Base-by-base conservation (phyloP, 2,888 invertebrate genomes). In the Amblyjoppa proteus region DNA sequence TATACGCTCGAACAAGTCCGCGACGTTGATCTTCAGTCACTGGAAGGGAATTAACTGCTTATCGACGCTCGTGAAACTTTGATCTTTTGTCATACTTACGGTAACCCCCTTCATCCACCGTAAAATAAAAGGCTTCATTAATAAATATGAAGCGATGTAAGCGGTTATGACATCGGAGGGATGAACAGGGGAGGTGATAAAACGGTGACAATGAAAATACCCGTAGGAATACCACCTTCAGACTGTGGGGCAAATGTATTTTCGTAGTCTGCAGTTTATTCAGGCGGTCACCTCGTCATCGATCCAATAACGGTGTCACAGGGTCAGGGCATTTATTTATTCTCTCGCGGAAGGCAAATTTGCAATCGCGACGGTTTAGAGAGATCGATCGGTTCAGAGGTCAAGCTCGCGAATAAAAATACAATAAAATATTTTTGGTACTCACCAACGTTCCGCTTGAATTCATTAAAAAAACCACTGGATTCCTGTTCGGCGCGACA, bases 1-100 rank as follows among this genome's bases (percentile, higher is more conserved):
- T 31, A 3, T 76, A 69, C 31, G 28, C 7, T n/a, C 70, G 38
- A 41, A 28, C 28, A 34, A 31, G 64, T 64, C 34, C 31, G 34
- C 34, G 6, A 31, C 64, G 64, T 68, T 61, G 87, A 84, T 81
- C 87, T 84, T 88, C 84, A 45, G 51, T 78, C 73, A 58, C 20
- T 73, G 69, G 70, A 70, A 73, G 73, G 41, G 20, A 49, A 53
- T 66, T 73, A 53, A 66, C 38, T 53, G 51, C 38, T 80, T 20
- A 64, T 64, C 31, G 64, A 64, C 64, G 34, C 34, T 64, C 25
- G 13, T 34, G 28, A 13, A 64, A 64, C 28, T 31, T 64, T 31
- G 64, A 58, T 58, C 64, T 64, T 64, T 13, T 58, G 28, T 7
- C 64, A 34, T 34, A 16, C 16, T 34, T 34, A 28, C 11, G 13